A percentile compares a stretch with the other conserved stretches of the same genome.
These are phyloP conservation scores for Lordiphosa andalusiaca DNA, from an alignment of 2,888 invertebrate species.

Conservation along the genomic window DNA sequence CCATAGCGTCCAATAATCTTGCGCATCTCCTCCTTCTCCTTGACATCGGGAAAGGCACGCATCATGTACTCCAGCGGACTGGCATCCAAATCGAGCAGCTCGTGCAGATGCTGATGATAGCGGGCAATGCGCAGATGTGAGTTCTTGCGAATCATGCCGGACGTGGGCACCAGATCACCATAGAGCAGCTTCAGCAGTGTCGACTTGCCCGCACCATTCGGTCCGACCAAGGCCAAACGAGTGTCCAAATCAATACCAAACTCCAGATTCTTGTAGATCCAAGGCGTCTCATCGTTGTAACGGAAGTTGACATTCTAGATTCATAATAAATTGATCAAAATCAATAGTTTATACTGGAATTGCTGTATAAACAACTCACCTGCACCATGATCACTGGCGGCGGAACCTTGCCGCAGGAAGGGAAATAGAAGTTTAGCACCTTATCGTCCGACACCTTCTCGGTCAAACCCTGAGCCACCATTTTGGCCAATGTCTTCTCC, in stretches of 20 bases:
- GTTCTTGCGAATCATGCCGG: slow-evolving; percentile 98
- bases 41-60: slow-evolving; percentile 96
- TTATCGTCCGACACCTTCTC: slow-evolving; percentile 96
- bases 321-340: not conserved
- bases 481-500: slow-evolving; percentile 99
- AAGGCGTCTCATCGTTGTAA: slow-evolving; percentile 91
- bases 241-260: slow-evolving; percentile 99
- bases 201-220: slow-evolving; percentile 99
- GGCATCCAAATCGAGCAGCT: slow-evolving; percentile 94
- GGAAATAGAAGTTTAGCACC: slow-evolving; percentile 96
- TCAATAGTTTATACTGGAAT: not conserved
- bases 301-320: slow-evolving; percentile 94
- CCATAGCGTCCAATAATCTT: slow-evolving; percentile 99
- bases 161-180: slow-evolving; percentile 95
- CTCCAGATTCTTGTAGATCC: slow-evolving; percentile 98
- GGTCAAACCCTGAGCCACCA: slow-evolving; percentile 98
- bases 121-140: slow-evolving; percentile 98
- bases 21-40: slow-evolving; percentile 99
- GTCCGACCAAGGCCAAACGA: slow-evolving; percentile 95
- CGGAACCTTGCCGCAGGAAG: slow-evolving; percentile 96
- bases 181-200: slow-evolving; percentile 97
- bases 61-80: slow-evolving; percentile 99
- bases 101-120: slow-evolving; percentile 99
- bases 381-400: slow-evolving; percentile 99
- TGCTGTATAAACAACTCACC: slow-evolving; percentile 76